Evolutionary conservation across 1,140 invertebrate species (phyloP), one percentile per base, ranked within the genome.

Genomic region (Aphelenchoides fujianensis): DNA sequence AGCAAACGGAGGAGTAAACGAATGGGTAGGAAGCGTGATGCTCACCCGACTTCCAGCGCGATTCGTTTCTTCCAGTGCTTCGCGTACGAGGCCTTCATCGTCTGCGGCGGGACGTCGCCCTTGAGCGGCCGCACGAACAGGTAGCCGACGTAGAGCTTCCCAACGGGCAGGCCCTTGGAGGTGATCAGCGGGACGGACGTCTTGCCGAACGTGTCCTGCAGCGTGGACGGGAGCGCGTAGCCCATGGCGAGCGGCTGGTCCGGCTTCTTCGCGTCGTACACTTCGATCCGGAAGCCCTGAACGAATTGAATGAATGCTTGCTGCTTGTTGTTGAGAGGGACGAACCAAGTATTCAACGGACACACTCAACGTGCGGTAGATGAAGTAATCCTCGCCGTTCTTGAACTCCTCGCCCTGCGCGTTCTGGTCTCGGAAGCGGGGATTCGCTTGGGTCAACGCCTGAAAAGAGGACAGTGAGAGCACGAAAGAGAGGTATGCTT

Each of bases 31-130:
- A n/a, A n/a, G n/a, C n/a, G n/a, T n/a, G n/a, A n/a, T n/a, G n/a
- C n/a, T n/a, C n/a, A n/a, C n/a, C 41, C 82, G 9, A 83, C 83
- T 71, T 83, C 82, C 3, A 84, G 28, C 0, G 82, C 72, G 7
- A 57, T 80, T 31, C 81, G 74, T 35, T 83, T 83, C 68, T 83
- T 83, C 82, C 82, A 83, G 55, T 83, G 83, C 28, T 81, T 81
- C 23, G 70, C 59, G 57, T 75, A 83, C 1, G 77, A 75, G 12
- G 57, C 69, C n/a, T 78, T 68, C 76, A 81, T 84, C 0, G 63
- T 36, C 19, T 76, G 81, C 9, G 53, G 62, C 1, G 73, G 69
- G 12, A 70, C 57, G 0, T 74, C 19, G 7, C 55, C 37, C 2
- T 37, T 64, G 7, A 83, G 55, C 2, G 82, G 70, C 2, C 75